phyloP scores from a whole-genome alignment of 2,888 invertebrate species.

The Mythimna ferrago region DNA sequence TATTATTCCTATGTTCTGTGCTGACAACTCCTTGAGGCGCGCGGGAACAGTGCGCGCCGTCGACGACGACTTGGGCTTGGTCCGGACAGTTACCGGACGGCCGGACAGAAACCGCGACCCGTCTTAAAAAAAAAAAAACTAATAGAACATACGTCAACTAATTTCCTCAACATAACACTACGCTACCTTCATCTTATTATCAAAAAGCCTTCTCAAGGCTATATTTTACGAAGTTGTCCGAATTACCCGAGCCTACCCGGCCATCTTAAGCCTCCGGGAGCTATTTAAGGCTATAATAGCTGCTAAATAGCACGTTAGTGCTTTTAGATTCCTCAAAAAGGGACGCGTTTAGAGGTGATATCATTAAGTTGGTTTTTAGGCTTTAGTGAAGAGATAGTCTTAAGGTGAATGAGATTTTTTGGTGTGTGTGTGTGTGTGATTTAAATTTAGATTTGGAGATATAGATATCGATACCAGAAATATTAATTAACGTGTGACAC shows the following conservation, averaged over 20 bases:
- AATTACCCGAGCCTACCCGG: constrained; percentile 32
- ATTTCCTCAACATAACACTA: not conserved
- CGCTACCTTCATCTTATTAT: constrained; percentile 13
- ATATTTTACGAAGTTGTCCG: constrained; percentile 47
- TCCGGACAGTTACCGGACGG: no score
- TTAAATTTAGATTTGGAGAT: no score
- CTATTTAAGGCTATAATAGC: constrained; percentile 52
- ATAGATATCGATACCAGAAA: no score
- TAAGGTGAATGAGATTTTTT: no score
- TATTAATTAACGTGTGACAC: no score
- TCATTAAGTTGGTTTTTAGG: constrained; percentile 6
- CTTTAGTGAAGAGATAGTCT: not conserved
- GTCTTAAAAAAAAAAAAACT: no score
- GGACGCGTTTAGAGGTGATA: constrained; percentile 5
- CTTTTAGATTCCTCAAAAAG: constrained; percentile 45
- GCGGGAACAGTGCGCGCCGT: no score
- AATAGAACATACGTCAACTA: not conserved
- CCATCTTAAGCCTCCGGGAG: constrained; percentile 56
- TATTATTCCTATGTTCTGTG: no score
- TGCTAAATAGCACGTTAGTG: constrained; percentile 53
- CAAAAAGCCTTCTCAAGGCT: constrained; percentile 34
- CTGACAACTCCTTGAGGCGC: no score
- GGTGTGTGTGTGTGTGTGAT: no score
- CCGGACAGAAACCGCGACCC: no score
- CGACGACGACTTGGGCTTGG: no score